Conservation (phyloP, 2,888 invertebrate species). For the Perizoma flavofasciatum region DNA sequence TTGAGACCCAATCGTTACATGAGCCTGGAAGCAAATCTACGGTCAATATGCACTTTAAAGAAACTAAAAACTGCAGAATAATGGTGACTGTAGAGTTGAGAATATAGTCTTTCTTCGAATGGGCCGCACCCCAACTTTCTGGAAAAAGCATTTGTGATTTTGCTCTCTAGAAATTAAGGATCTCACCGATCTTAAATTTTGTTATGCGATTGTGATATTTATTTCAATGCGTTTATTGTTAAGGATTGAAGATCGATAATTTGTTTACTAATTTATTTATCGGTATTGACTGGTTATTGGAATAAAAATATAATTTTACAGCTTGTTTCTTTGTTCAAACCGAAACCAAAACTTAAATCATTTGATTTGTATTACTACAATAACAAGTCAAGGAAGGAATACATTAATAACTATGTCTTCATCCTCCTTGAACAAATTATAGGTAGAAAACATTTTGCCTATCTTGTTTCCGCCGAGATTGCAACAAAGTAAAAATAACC, state of each 20-base stretch:
- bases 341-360: background rate
- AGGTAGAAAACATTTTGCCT: slow-evolving; percentile 11
- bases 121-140: slow-evolving; percentile 1
- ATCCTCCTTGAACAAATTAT: slow-evolving; percentile 1
- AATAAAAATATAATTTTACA: slow-evolving; percentile 38
- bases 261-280: slow-evolving; percentile 53
- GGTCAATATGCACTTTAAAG: no score
- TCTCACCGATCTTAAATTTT: slow-evolving; percentile 25
- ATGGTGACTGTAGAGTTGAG: background rate
- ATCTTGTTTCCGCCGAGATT: slow-evolving; percentile 2
- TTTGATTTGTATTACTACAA: background rate
- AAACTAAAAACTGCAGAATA: no score
- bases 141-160: slow-evolving; percentile 30
- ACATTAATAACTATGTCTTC: background rate
- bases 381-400: slow-evolving; percentile 2
- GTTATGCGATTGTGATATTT: slow-evolving; percentile 46
- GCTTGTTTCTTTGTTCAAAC: slow-evolving; percentile 7
- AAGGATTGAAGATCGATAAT: slow-evolving; percentile 37
- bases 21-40: no score
- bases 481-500: no score
- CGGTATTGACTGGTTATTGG: slow-evolving; percentile 60
- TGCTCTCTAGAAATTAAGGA: slow-evolving; percentile 28
- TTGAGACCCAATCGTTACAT: slow-evolving; percentile 4
- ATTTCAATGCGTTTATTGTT: slow-evolving; percentile 30
- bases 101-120: background rate